Conservation (phyloP, 2,888 invertebrate species). For the Erebia epiphron region DNA sequence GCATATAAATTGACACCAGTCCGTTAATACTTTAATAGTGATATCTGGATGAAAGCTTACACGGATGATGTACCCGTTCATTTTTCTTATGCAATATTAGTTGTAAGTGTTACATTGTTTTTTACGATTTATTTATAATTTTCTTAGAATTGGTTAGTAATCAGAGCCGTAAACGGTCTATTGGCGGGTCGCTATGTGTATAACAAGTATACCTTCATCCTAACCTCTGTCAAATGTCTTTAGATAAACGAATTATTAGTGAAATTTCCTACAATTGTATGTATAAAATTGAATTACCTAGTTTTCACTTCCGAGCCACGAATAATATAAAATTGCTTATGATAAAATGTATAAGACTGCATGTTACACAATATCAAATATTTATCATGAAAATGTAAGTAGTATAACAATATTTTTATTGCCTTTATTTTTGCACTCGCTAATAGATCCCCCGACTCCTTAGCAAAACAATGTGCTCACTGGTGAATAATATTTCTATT, state of each 20-base stretch:
- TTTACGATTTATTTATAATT: conserved; percentile 76
- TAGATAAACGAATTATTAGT: conserved; percentile 34
- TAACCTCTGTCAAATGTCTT: conserved; percentile 7
- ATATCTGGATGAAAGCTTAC: conserved; percentile 29
- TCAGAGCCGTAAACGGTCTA: conserved; percentile 52
- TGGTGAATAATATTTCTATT: background rate
- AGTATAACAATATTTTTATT: conserved; percentile 23
- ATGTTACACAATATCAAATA: conserved; percentile 40
- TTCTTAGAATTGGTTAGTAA: conserved; percentile 62
- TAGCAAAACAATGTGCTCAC: conserved; percentile 33
- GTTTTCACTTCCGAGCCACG: conserved; percentile 44
- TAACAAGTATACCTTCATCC: conserved; percentile 6
- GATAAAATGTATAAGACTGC: conserved; percentile 41
- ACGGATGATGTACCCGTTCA: conserved; percentile 59
- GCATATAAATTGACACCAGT: conserved; percentile 34
- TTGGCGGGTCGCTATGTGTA: conserved; percentile 42
- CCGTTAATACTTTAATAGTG: conserved; percentile 30
- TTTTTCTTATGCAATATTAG: conserved; percentile 82
- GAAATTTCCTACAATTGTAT: conserved; percentile 28
- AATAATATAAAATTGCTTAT: conserved; percentile 36
- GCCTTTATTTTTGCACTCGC: conserved; percentile 41
- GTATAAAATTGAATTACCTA: conserved; percentile 22
- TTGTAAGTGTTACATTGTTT: conserved; percentile 82
- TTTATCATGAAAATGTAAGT: conserved; percentile 39
- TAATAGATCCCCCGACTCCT: conserved; percentile 44